Evolutionary conservation across 2,797 vertebrate genomes (phyloP), one percentile per base, ranked within the genome.

Genomic region (Carduelis carduelis): DNA sequence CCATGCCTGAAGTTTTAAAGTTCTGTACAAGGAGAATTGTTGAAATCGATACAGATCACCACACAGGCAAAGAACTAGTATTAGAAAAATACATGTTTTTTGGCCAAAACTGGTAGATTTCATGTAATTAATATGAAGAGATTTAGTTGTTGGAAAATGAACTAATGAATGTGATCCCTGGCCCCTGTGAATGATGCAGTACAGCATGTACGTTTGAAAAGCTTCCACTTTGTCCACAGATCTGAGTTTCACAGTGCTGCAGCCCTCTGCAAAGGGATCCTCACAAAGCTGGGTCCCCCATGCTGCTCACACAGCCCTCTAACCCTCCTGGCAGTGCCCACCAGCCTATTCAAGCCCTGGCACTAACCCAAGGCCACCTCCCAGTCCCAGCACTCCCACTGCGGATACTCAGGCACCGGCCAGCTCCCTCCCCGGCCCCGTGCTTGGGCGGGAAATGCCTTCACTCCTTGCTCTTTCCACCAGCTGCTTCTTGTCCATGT

Each of bases 141-240:
- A 90, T 91, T 87, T 77, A 64, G 52, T 22, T 95, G 66, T 56
- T 91, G 94, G 88, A 88, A 95, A 89, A 71, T 5, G 47, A 66
- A 59, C 70, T 84, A 90, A 71, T 66, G 68, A 70, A 64, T 76
- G 85, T 30, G 68, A 82, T 84, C 87, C 81, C 64, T 74, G 78
- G 66, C 89, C 65, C 76, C 50, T 69, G 52, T 12, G 43, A 90
- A 60, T 3, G 0, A 39, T 32, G 60, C 80, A 82, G 91, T 63
- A 93, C 90, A 94, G 86, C 4, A 0, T 61, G 94, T 91, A 69
- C 91, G 20, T 77, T 93, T 88, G 87, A 96, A 93, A 91, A 93
- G 65, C 83, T 90, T 93, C 85, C 74, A 70, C 85, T 84, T 70
- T 81, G 76, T 93, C 84, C 4, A 2, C 75, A 52, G 71, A 59